phyloP scores from a whole-genome alignment of 2,797 vertebrate genomes.

The Ara ararauna region DNA sequence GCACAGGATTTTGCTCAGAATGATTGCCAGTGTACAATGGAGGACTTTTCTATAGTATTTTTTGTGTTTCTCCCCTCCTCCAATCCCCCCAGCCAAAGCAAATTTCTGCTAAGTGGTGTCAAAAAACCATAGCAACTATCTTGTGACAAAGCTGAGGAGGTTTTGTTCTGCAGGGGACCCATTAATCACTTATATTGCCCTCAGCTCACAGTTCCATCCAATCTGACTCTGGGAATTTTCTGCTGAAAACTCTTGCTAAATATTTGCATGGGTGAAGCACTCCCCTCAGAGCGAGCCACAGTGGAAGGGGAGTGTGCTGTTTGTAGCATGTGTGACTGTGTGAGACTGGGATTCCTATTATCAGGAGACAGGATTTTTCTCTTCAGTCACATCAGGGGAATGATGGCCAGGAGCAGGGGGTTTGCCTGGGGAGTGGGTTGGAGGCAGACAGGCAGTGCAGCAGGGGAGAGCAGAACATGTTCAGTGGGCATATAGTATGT shows the following conservation, averaged over 20 bases:
- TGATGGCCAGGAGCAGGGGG: neutral
- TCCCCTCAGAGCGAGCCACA: neutral
- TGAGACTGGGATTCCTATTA: neutral
- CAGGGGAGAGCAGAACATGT: neutral
- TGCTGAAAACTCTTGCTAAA: neutral
- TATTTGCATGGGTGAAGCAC: neutral
- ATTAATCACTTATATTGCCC: constrained; percentile 39
- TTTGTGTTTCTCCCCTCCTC: constrained; percentile 36
- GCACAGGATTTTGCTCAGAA: constrained; percentile 37
- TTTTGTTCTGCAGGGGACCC: constrained; percentile 47
- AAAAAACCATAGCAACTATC: constrained; percentile 70
- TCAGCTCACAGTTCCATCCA: neutral
- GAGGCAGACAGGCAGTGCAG: neutral
- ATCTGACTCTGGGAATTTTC: constrained; percentile 30
- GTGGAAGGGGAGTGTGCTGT: neutral
- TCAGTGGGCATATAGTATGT: rapidly evolving
- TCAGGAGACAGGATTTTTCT: neutral
- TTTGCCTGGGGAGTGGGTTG: rapidly evolving
- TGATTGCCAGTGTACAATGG: constrained; percentile 21
- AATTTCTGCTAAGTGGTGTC: constrained; percentile 49
- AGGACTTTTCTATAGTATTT: constrained; percentile 35
- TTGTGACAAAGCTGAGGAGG: constrained; percentile 42
- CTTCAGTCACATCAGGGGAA: neutral
- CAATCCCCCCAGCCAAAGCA: constrained; percentile 6
- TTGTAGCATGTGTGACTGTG: neutral